These are phyloP conservation scores for Camponotus fellah DNA, from an alignment of 2,888 invertebrate genomes.

Conservation along the genomic window DNA sequence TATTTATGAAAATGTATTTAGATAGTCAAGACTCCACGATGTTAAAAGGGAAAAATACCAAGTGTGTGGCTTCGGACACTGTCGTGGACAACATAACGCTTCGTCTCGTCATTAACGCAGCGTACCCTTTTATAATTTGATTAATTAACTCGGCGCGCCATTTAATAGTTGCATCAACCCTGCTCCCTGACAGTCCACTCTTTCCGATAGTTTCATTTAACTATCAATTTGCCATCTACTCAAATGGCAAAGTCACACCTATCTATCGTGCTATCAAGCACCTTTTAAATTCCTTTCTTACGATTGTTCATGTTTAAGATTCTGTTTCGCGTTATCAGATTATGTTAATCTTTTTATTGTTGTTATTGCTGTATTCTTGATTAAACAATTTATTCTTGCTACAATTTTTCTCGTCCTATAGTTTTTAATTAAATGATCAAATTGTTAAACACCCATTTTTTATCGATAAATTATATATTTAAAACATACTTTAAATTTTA, in stretches of 20 bases:
- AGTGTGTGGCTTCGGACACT: neutral
- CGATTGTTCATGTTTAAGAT: neutral
- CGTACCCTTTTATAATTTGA: slow-evolving; percentile 48
- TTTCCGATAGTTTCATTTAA: slow-evolving; percentile 15
- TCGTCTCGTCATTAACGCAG: slow-evolving; percentile 44
- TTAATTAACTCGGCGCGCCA: slow-evolving; percentile 54
- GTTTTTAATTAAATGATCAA: no score
- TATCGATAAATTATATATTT: neutral
- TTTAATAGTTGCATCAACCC: neutral
- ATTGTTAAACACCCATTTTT: neutral
- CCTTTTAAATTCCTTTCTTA: neutral
- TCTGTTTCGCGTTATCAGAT: neutral
- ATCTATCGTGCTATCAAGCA: neutral
- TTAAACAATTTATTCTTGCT: neutral
- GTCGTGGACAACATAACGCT: slow-evolving; percentile 4
- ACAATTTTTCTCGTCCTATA: neutral
- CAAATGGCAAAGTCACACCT: neutral
- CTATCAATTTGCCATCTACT: neutral
- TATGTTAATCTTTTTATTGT: neutral
- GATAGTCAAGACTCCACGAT: neutral
- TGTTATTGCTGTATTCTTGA: neutral
- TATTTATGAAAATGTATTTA: neutral
- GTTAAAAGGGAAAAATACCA: neutral
- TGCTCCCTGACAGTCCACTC: slow-evolving; percentile 5
- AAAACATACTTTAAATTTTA: neutral